Conservation (phyloP, 1,140 invertebrate species). For the Psix sp. region DNA sequence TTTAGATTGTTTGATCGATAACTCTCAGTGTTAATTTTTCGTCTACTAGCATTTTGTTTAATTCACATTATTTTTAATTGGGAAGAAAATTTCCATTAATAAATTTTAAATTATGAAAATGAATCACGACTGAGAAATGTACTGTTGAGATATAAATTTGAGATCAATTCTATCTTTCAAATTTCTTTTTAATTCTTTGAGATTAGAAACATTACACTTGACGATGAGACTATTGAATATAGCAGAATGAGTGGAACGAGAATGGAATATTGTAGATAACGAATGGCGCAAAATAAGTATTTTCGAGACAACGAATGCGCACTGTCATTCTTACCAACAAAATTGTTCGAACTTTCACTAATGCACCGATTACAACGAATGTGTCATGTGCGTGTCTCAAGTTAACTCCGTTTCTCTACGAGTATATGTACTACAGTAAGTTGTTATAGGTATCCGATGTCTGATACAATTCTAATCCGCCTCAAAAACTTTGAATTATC, state of each 20-base stretch:
- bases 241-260: too few species aligned
- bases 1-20: too few species aligned
- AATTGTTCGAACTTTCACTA: constrained; percentile 63
- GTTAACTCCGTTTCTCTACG: constrained; percentile 42
- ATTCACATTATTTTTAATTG: too few species aligned
- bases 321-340: constrained; percentile 47
- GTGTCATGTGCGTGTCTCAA: constrained; percentile 54
- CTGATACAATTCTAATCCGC: constrained; percentile 23
- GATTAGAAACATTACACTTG: too few species aligned
- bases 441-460: constrained; percentile 34
- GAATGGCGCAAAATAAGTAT: neutral
- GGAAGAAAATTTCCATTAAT: too few species aligned
- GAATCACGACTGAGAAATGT: too few species aligned
- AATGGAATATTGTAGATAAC: neutral
- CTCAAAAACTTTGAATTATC: constrained; percentile 46
- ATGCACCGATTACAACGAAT: constrained; percentile 59
- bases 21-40: neutral
- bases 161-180: too few species aligned
- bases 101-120: too few species aligned
- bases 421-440: constrained; percentile 24
- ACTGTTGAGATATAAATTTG: too few species aligned
- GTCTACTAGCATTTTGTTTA: neutral
- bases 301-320: too few species aligned
- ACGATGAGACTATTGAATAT: too few species aligned
- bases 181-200: too few species aligned